phyloP scores from a whole-genome alignment of 2,888 invertebrate species.

The Hecatera dysodea region DNA sequence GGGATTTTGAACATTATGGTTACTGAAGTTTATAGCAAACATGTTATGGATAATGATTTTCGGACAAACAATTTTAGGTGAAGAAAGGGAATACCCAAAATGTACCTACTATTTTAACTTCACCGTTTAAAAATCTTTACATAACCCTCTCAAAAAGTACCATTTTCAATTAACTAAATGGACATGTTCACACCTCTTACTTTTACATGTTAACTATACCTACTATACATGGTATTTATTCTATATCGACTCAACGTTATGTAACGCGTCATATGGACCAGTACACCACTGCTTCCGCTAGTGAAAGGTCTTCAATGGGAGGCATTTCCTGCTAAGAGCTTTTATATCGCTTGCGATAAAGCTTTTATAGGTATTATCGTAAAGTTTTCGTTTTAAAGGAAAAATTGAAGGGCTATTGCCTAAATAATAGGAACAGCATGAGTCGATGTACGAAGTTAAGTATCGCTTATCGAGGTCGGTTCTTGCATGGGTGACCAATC shows the following conservation, averaged over 20 bases:
- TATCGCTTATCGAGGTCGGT: too few relatives aligned
- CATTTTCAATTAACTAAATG: constrained; percentile 12
- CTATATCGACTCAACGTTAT: constrained; percentile 33
- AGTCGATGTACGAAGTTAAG: too few relatives aligned
- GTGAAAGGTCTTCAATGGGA: constrained; percentile 54
- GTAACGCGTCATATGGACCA: constrained; percentile 30
- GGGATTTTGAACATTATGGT: too few relatives aligned
- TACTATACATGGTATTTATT: background rate
- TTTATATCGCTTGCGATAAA: background rate
- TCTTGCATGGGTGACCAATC: too few relatives aligned
- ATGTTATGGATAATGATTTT: too few relatives aligned
- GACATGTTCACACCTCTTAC: constrained; percentile 44
- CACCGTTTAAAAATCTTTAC: background rate
- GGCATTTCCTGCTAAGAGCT: constrained; percentile 38
- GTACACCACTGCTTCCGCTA: constrained; percentile 33
- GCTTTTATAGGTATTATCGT: background rate
- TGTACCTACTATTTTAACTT: too few relatives aligned
- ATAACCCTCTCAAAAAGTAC: background rate
- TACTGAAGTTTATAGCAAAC: too few relatives aligned
- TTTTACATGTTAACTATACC: constrained; percentile 20
- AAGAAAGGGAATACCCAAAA: too few relatives aligned
- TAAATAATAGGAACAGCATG: too few relatives aligned
- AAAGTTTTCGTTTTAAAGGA: too few relatives aligned
- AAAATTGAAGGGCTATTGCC: too few relatives aligned
- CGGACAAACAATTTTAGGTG: too few relatives aligned